Percentiles rank a stretch among this genome's conserved stretches.
Evolutionary conservation across 2,888 invertebrate genomes (phyloP).

Genomic region (Lagria hirta): DNA sequence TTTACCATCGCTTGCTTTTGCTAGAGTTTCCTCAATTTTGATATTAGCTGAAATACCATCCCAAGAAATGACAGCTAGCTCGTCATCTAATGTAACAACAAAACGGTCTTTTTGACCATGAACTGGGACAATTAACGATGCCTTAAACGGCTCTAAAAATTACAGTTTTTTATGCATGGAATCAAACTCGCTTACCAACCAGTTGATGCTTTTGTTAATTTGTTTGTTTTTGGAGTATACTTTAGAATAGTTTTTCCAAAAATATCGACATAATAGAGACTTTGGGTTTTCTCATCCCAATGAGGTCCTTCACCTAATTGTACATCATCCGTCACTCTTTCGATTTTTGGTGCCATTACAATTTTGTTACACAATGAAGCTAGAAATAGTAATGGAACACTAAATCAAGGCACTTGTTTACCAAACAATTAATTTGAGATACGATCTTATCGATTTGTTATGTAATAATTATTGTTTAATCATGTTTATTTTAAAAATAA

Average conservation of each 20-base stretch:
- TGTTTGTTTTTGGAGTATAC: slow-evolving; percentile 31
- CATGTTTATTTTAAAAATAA: too few relatives aligned
- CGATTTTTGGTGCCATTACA: slow-evolving; percentile 41
- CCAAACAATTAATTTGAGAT: too few relatives aligned
- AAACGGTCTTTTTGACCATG: slow-evolving; percentile 61
- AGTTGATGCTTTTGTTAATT: slow-evolving; percentile 19
- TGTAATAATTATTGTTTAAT: too few relatives aligned
- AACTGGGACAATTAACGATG: slow-evolving; percentile 67
- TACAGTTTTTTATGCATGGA: too few relatives aligned
- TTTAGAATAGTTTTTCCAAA: slow-evolving; percentile 40
- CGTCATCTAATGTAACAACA: slow-evolving; percentile 61
- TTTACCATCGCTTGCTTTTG: too few relatives aligned
- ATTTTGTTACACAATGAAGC: too few relatives aligned
- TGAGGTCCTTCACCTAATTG: slow-evolving; percentile 72
- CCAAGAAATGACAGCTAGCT: slow-evolving; percentile 64
- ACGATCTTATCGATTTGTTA: too few relatives aligned
- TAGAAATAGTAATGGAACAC: too few relatives aligned
- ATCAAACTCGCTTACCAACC: too few relatives aligned
- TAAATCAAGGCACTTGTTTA: too few relatives aligned
- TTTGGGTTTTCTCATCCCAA: slow-evolving; percentile 65
- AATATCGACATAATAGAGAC: slow-evolving; percentile 69
- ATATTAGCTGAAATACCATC: slow-evolving; percentile 58
- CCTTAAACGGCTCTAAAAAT: too few relatives aligned
- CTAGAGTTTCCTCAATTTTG: slow-evolving; percentile 54
- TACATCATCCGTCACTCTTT: slow-evolving; percentile 55